These are phyloP conservation scores for Dolichomitus sp. DNA, from an alignment of 2,888 invertebrate species.

Conservation along the genomic window DNA sequence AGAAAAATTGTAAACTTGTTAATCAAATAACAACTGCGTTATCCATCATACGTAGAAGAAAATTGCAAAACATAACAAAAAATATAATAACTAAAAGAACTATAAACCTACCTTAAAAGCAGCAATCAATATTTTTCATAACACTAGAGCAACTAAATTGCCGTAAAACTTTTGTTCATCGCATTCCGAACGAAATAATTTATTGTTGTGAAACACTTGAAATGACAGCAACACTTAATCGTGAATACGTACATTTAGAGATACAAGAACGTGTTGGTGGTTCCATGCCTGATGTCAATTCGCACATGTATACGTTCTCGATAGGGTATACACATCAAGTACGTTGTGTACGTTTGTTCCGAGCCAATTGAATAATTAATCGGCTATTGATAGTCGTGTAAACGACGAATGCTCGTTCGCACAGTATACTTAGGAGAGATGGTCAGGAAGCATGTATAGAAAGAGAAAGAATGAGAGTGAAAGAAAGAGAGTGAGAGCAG, in stretches of 20 bases:
- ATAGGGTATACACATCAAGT: slow-evolving; percentile 20
- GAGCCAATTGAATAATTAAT: slow-evolving; percentile 58
- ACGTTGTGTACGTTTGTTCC: slow-evolving; percentile 50
- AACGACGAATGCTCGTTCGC: slow-evolving; percentile 64
- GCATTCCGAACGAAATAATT: neutral
- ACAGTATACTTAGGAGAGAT: slow-evolving; percentile 38
- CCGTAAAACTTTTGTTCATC: neutral
- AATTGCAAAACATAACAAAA: neutral
- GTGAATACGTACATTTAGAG: neutral
- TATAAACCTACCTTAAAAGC: neutral
- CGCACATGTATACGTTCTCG: neutral
- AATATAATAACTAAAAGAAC: neutral
- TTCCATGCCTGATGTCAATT: neutral
- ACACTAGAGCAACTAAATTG: neutral
- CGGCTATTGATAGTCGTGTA: slow-evolving; percentile 64
- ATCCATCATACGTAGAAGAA: too few relatives aligned
- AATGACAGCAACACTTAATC: slow-evolving; percentile 31
- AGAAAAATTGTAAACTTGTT: neutral
- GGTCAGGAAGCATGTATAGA: slow-evolving; percentile 4
- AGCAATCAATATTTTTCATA: neutral
- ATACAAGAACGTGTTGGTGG: neutral
- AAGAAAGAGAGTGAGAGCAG: neutral
- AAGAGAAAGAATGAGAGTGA: slow-evolving; percentile 3
- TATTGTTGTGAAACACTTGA: slow-evolving; percentile 35
- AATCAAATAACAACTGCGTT: too few relatives aligned